Conservation (phyloP, 2,888 invertebrate species). For the Dicyrtoma fusca region DNA sequence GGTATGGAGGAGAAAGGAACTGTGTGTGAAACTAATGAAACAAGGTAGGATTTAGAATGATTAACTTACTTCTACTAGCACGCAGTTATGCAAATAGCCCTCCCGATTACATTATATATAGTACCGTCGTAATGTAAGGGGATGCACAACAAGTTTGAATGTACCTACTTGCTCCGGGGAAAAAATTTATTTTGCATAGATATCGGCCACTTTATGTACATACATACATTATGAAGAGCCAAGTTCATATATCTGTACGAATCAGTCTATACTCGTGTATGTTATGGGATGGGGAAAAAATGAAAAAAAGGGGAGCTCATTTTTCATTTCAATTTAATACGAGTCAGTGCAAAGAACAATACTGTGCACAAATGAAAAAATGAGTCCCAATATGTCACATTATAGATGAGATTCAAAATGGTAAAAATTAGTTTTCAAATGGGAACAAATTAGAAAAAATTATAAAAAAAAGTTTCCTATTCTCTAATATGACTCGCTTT, state of each 20-base stretch:
- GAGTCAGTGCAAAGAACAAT: constrained; percentile 39
- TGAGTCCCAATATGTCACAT: constrained; percentile 56
- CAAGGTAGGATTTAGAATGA: background rate
- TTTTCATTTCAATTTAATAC: constrained; percentile 56
- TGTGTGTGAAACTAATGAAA: constrained; percentile 12
- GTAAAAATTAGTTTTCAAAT: constrained; percentile 58
- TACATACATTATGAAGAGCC: no score
- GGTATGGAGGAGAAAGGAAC: no score
- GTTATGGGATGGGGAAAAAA: background rate
- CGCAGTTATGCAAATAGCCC: no score
- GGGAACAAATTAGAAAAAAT: constrained; percentile 57
- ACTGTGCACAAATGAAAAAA: constrained; percentile 49
- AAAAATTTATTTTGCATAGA: background rate
- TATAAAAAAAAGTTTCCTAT: constrained; percentile 56
- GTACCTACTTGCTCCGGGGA: background rate
- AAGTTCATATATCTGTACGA: no score
- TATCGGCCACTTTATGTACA: no score
- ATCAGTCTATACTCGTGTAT: background rate
- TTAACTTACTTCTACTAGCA: no score
- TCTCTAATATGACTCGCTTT: constrained; percentile 48
- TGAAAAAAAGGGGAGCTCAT: constrained; percentile 48
- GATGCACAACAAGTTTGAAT: background rate
- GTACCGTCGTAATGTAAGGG: no score
- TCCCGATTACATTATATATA: no score
- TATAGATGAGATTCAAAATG: constrained; percentile 57